These are phyloP conservation scores for Furcula furcula DNA, from an alignment of 2,888 invertebrate genomes.

Conservation along the genomic window DNA sequence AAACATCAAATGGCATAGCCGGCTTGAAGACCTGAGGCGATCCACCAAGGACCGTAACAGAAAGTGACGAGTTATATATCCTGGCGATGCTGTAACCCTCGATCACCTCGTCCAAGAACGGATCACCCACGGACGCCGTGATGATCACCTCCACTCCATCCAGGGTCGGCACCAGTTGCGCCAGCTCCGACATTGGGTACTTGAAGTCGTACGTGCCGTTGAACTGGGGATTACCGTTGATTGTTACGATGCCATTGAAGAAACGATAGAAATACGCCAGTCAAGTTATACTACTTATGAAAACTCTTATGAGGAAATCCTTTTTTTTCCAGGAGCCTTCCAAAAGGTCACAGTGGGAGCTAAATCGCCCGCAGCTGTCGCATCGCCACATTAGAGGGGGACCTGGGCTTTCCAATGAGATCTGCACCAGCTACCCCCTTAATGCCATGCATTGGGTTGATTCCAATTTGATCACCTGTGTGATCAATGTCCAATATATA, in stretches of 20 bases:
- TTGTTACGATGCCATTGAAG: background rate
- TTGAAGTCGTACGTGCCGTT: constrained; percentile 93
- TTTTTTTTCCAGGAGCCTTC: too few species aligned
- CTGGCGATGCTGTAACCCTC: constrained; percentile 93
- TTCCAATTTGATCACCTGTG: too few species aligned
- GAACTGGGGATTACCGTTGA: constrained; percentile 79
- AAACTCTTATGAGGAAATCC: too few species aligned
- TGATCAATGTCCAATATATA: too few species aligned
- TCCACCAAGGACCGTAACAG: constrained; percentile 92
- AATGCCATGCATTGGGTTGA: too few species aligned
- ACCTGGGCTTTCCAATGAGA: too few species aligned
- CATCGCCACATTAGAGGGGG: too few species aligned
- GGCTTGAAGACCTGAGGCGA: constrained; percentile 97
- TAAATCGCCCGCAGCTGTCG: too few species aligned
- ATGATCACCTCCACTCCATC: constrained; percentile 92
- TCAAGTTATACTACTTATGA: too few species aligned
- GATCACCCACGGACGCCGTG: constrained; percentile 93
- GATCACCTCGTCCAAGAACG: constrained; percentile 91
- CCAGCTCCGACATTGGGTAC: constrained; percentile 91
- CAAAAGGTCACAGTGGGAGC: too few species aligned
- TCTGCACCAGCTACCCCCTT: too few species aligned
- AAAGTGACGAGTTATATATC: constrained; percentile 93
- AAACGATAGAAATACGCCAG: too few species aligned
- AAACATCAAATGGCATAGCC: constrained; percentile 93
- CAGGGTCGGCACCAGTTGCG: constrained; percentile 83